phyloP scores from a whole-genome alignment of 2,888 invertebrate genomes.

The Meghimatium bilineatum region DNA sequence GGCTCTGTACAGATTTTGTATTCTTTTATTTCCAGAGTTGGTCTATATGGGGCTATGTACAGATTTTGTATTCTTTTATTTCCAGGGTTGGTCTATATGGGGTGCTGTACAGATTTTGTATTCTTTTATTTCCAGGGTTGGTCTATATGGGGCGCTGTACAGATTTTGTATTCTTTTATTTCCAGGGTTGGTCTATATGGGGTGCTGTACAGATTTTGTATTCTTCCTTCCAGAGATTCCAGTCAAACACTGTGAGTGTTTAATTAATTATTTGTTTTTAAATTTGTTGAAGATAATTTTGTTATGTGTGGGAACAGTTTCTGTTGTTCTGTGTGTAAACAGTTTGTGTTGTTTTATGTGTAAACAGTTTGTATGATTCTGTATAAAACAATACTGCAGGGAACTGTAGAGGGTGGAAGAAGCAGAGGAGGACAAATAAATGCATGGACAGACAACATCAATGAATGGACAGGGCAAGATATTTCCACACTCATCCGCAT shows the following conservation, averaged over 20 bases:
- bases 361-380: too few relatives aligned
- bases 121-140: constrained; percentile 49
- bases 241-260: constrained; percentile 50
- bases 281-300: too few relatives aligned
- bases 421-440: too few relatives aligned
- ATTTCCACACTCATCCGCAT: too few relatives aligned
- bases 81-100: constrained; percentile 49
- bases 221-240: constrained; percentile 50
- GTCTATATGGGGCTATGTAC: constrained; percentile 40
- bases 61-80: constrained; percentile 46
- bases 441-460: too few relatives aligned
- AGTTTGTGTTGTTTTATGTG: too few relatives aligned
- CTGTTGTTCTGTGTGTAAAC: too few relatives aligned
- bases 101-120: constrained; percentile 43
- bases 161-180: constrained; percentile 40
- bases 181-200: constrained; percentile 46
- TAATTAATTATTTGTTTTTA: too few relatives aligned
- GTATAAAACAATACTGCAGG: too few relatives aligned
- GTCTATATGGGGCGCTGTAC: constrained; percentile 40
- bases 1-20: constrained; percentile 41
- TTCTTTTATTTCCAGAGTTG: constrained; percentile 49
- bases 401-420: too few relatives aligned
- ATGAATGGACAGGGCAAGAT: too few relatives aligned
- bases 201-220: constrained; percentile 43
- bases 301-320: too few relatives aligned